Evolutionary conservation across 2,888 invertebrate species (phyloP).

Genomic region (Lordiphosa andalusiaca): DNA sequence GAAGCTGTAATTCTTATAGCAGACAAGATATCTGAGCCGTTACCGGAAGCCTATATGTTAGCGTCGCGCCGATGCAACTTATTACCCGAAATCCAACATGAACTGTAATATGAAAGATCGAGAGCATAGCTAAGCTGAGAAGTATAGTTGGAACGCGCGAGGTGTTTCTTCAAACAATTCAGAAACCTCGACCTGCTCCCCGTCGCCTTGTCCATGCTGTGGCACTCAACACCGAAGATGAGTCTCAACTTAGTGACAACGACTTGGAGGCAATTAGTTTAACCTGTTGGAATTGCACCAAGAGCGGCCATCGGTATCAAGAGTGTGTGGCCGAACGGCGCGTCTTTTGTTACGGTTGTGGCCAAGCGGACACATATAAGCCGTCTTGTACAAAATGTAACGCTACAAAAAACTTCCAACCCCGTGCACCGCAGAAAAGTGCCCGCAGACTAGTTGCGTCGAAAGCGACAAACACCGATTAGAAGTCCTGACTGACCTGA

Average conservation of each 20-base stretch:
- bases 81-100: conserved; percentile 2
- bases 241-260: not conserved
- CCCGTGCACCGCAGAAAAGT: too few species aligned
- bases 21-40: conserved; percentile 1
- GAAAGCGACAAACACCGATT: too few species aligned
- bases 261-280: conserved; percentile 8
- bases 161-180: not conserved
- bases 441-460: too few species aligned
- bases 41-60: not conserved
- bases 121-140: conserved; percentile 4
- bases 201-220: not conserved
- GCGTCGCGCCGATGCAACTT: not conserved
- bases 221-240: not conserved
- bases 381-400: conserved; percentile 3
- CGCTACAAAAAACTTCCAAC: too few species aligned
- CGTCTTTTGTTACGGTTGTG: conserved; percentile 13
- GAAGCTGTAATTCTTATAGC: conserved; percentile 1
- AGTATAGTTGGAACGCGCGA: conserved; percentile 4
- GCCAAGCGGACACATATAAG: not conserved
- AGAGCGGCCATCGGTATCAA: conserved; percentile 5
- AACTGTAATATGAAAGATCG: conserved; percentile 2
- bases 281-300: conserved; percentile 9
- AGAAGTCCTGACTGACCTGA: not conserved
- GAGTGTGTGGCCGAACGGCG: conserved; percentile 4
- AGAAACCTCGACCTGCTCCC: not conserved